Percentiles rank a stretch among this genome's conserved stretches.
Conservation (phyloP, 2,888 invertebrate species). For the Sphaerophoria taeniata region DNA sequence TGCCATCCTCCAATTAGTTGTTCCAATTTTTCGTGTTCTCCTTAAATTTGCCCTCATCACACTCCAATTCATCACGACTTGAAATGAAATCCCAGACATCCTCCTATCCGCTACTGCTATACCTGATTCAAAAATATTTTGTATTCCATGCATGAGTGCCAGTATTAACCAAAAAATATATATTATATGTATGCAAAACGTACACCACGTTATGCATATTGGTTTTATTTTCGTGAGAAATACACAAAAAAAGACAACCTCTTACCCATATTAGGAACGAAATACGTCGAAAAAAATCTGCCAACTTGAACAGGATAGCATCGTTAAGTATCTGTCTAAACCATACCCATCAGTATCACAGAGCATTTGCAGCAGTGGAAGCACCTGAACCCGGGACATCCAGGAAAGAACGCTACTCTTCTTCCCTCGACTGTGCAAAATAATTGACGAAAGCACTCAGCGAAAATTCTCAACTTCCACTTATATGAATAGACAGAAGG, state of each 20-base stretch:
- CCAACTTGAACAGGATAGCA: conserved; percentile 47
- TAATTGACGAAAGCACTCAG: conserved; percentile 72
- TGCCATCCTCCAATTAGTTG: no score
- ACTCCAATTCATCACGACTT: conserved; percentile 13
- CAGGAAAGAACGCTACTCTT: conserved; percentile 42
- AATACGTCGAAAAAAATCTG: not conserved
- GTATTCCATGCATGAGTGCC: conserved; percentile 20
- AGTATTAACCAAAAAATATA: conserved; percentile 30
- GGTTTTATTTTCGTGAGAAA: conserved; percentile 17
- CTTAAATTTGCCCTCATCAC: conserved; percentile 4
- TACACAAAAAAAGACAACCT: not conserved
- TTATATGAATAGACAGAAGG: conserved; percentile 21
- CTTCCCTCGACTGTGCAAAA: conserved; percentile 41
- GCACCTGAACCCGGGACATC: conserved; percentile 52
- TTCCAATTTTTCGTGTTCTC: not conserved
- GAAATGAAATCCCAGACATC: not conserved
- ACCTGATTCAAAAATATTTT: conserved; percentile 4
- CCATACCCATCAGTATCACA: conserved; percentile 38
- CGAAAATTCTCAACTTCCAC: conserved; percentile 55
- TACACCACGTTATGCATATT: conserved; percentile 33
- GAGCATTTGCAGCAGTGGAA: no score
- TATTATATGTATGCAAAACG: no score
- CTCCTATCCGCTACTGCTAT: not conserved
- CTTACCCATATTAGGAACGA: not conserved
- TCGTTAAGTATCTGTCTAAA: conserved; percentile 58